Evolutionary conservation across 2,888 invertebrate genomes (phyloP), one percentile per base, ranked within the genome.

Genomic region (Drosophila nr. perissopoda): DNA sequence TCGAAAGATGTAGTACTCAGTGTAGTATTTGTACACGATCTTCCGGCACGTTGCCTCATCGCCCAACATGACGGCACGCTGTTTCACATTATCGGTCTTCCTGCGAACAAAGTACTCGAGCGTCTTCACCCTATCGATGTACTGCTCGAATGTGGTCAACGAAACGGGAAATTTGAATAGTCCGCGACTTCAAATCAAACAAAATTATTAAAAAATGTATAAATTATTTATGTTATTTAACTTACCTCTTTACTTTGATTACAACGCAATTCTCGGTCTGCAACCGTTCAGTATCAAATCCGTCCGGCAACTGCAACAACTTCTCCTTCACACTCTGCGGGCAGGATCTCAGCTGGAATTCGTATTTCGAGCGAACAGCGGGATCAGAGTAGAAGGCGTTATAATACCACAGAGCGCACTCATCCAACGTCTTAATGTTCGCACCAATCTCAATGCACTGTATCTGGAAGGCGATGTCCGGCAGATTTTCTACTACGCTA

Each of bases 381-480:
- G 79, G 70, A 18, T 80, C 56, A 2, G 21, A 57, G 48, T 81
- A 84, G 34, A 85, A 84, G 0, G 58, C 49, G 16, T 73, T 27
- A 48, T 83, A 84, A 25, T 69, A 85, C 85, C 85, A 84, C 1
- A n/a, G 1, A 3, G 84, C 81, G 38, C 85, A 83, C 16, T 85
- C 80, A 11, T 84, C 83, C 31, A 82, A 46, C 5, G 82, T 57
- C 21, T 62, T 59, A 0, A 0, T 6, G 0, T 6, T 4, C 11
- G 21, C 48, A 1, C 4, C 48, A 16, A 54, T 10, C 10, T 72
- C 60, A 0, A 48, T 40, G 27, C 64, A 25, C 46, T 83, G 81
- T 27, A 84, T 51, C 8, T 81, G 51, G n/a, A 74, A 76, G 11
- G 74, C 76, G 25, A 84, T 82, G 18, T 86, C 82, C 2, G 71